Percentiles rank a stretch among this genome's conserved stretches.
Evolutionary conservation across 2,888 invertebrate species (phyloP).

Genomic region (Acleris emargana): DNA sequence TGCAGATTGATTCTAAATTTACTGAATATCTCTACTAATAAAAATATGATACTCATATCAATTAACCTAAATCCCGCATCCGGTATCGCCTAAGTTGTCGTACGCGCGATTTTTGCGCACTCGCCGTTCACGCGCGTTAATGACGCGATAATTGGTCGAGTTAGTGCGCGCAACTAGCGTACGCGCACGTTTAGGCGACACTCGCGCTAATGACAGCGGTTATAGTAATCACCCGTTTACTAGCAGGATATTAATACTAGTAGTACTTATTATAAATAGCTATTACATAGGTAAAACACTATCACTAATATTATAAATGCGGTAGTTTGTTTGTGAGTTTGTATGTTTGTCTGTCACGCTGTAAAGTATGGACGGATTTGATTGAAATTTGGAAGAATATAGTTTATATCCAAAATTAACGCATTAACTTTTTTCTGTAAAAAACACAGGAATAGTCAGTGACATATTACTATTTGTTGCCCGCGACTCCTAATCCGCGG

Average conservation of each 20-base stretch:
- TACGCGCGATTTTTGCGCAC: conserved; percentile 29
- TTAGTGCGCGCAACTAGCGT: conserved; percentile 20
- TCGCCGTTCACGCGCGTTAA: conserved; percentile 26
- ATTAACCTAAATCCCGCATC: conserved; percentile 22
- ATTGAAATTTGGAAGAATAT: not conserved
- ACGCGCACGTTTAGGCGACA: conserved; percentile 14
- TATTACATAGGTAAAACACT: too few species aligned
- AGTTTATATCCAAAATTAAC: too few species aligned
- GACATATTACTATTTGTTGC: too few species aligned
- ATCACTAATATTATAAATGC: not conserved
- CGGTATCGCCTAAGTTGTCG: conserved; percentile 11
- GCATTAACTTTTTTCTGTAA: too few species aligned
- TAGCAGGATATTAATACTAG: too few species aligned
- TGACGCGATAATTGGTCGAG: conserved; percentile 27
- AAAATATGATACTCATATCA: conserved; percentile 6
- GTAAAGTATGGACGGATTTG: not conserved
- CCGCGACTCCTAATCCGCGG: too few species aligned
- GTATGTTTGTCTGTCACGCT: not conserved
- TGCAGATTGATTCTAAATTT: too few species aligned
- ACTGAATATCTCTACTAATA: not conserved
- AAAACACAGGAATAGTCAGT: too few species aligned
- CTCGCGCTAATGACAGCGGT: conserved; percentile 1
- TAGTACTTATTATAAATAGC: too few species aligned
- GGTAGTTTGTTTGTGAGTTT: not conserved
- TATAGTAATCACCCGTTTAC: not conserved